Percentiles rank a stretch among this genome's conserved stretches.
phyloP scores from a whole-genome alignment of 2,113 vertebrate genomes.

The Pluvialis apricaria region DNA sequence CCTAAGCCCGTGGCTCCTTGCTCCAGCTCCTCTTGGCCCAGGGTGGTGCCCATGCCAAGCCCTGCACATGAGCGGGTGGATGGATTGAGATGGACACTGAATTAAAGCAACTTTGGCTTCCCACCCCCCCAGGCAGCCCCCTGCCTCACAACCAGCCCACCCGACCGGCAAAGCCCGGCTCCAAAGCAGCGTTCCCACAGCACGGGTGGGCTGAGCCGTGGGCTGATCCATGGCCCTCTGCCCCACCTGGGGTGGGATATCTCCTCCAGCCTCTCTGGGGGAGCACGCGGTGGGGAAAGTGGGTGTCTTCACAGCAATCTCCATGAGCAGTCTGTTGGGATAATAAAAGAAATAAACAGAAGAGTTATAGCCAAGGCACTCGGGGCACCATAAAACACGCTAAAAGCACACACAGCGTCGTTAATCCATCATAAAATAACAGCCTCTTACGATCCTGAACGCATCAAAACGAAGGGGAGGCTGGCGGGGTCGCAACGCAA shows the following conservation, averaged over 20 bases:
- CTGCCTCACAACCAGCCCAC: neutral
- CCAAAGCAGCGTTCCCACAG: neutral
- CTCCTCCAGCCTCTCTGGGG: neutral
- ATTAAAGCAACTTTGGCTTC: neutral
- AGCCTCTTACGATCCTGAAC: neutral
- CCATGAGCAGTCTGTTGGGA: neutral
- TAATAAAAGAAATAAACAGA: conserved; percentile 40
- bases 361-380: conserved; percentile 36
- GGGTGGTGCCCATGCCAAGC: neutral
- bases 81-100: neutral
- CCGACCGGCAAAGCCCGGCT: neutral
- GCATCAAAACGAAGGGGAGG: neutral
- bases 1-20: neutral
- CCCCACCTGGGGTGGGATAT: neutral
- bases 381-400: conserved; percentile 23
- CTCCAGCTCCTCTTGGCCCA: neutral
- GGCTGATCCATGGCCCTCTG: neutral
- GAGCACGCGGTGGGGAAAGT: fast-evolving
- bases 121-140: neutral
- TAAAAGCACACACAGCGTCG: neutral
- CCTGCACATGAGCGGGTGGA: fast-evolving
- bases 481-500: fast-evolving
- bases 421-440: conserved; percentile 58
- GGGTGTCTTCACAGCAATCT: neutral
- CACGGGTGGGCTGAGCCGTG: fast-evolving